Percentiles rank a stretch among this genome's conserved stretches.
These are phyloP conservation scores for Spea bombifrons DNA, from an alignment of 2,113 vertebrate genomes.

Conservation along the genomic window DNA sequence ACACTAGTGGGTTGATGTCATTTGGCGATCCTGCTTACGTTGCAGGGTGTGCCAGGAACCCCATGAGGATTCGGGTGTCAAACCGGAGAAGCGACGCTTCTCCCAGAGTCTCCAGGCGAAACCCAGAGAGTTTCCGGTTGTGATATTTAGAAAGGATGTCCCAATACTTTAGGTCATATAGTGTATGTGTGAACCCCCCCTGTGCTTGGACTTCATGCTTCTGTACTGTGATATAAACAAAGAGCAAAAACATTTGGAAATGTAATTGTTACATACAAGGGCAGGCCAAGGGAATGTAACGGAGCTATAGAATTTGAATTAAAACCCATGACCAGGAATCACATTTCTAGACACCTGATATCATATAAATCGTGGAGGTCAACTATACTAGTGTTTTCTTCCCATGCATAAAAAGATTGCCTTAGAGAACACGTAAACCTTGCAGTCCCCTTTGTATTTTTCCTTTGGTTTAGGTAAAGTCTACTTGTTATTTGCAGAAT, in stretches of 20 bases:
- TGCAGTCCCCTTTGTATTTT: constrained; percentile 25
- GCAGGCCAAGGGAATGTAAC: background rate
- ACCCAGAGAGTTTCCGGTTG: no score
- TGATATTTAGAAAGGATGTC: no score
- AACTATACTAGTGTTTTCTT: background rate
- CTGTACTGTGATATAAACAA: no score
- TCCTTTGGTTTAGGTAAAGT: constrained; percentile 35
- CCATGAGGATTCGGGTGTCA: no score
- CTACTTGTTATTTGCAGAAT: constrained; percentile 1
- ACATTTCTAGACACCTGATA: background rate
- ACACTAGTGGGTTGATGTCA: no score
- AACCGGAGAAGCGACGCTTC: no score
- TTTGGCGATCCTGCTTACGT: no score
- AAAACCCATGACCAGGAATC: background rate
- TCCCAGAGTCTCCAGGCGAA: no score
- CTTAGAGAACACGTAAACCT: background rate
- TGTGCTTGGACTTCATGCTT: no score
- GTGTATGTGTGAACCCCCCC: no score
- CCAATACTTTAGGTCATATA: no score
- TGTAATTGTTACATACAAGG: background rate
- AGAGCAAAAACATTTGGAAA: background rate
- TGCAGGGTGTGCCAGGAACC: no score
- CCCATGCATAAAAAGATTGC: background rate
- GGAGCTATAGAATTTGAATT: background rate
- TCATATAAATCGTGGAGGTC: background rate